Base-by-base conservation (phyloP, 2,113 vertebrate genomes). In the Macroglossus sobrinus region DNA sequence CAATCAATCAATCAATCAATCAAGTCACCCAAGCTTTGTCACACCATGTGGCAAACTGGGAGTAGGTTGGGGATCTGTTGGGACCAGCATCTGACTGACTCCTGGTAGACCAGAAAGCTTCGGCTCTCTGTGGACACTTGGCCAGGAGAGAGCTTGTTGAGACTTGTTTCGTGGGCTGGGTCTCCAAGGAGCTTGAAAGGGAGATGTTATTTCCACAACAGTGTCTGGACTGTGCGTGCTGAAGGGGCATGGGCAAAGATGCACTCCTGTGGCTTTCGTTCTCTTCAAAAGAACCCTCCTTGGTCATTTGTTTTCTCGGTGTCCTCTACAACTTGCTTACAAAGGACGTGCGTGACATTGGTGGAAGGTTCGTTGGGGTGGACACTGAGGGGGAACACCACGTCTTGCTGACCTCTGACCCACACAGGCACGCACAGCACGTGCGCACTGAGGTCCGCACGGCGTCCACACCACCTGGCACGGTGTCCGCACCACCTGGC, bases 341-440 rank as follows among this genome's bases (percentile, higher is more conserved):
- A 61, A 26, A 71, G 47, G 22, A 28, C 7, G 2, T 26, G 7
- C 5, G 6, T 43, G 69, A 78, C 53, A 30, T 59, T 3, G 71
- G 76, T 24, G 11, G 45, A 26, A 26, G 22, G 45, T 43, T 47
- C 5, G 28, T 45, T 13, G 26, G 55, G n/a, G 7, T 61, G 50
- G 80, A n/a, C 47, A 33, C 43, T 16, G 55, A 76, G 47, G 19
- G 50, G 26, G 22, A 66, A 4, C 0, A 4, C 21, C 26, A 1
- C 7, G 2, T 35, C 63, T 43, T 74, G 79, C 24, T 59, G 3
- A 38, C 8, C 14, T 79, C 33, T 38, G 50, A 1, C 0, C 3
- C 18, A 15, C 11, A 5, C 1, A 14, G 15, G 3, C 24, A 21
- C 5, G 4, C 7, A 4, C 5, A 7, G n/a, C 7, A 1, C 35